Conservation (phyloP, 2,888 invertebrate species). For the Xiphydria camelus region DNA sequence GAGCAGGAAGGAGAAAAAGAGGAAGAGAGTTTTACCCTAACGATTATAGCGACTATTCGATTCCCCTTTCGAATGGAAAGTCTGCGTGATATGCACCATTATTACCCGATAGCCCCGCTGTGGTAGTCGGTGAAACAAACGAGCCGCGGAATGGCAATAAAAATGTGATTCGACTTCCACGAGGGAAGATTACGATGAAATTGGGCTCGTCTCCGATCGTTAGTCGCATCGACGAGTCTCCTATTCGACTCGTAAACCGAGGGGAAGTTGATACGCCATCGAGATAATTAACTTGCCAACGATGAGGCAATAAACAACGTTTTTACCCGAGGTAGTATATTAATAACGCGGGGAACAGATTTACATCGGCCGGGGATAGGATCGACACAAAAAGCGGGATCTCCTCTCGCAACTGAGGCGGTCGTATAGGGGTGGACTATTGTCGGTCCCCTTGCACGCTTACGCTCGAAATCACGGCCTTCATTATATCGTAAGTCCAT, state of each 20-base stretch:
- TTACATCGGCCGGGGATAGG: conserved; percentile 7
- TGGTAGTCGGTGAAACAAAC: too few species aligned
- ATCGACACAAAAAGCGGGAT: background rate
- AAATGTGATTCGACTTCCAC: conserved; percentile 30
- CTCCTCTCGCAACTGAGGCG: too few species aligned
- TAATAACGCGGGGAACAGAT: conserved; percentile 13
- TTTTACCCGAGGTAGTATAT: conserved; percentile 8
- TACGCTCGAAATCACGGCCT: background rate
- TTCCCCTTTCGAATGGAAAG: too few species aligned
- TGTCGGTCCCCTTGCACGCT: background rate
- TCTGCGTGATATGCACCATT: too few species aligned
- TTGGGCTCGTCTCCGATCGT: conserved; percentile 23
- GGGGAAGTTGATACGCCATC: too few species aligned
- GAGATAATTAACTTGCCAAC: conserved; percentile 9
- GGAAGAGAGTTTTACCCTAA: too few species aligned
- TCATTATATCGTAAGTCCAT: conserved; percentile 13
- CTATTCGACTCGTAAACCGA: too few species aligned
- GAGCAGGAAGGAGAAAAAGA: conserved; percentile 13
- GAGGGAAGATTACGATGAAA: conserved; percentile 25
- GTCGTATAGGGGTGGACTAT: too few species aligned
- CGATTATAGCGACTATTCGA: too few species aligned
- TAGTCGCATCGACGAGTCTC: too few species aligned
- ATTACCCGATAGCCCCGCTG: too few species aligned
- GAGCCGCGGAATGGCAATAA: conserved; percentile 33
- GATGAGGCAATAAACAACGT: conserved; percentile 9